Percentiles rank a stretch among this genome's conserved stretches.
These are phyloP conservation scores for Siphamia tubifer DNA, from an alignment of 2,113 vertebrate genomes.

Conservation along the genomic window DNA sequence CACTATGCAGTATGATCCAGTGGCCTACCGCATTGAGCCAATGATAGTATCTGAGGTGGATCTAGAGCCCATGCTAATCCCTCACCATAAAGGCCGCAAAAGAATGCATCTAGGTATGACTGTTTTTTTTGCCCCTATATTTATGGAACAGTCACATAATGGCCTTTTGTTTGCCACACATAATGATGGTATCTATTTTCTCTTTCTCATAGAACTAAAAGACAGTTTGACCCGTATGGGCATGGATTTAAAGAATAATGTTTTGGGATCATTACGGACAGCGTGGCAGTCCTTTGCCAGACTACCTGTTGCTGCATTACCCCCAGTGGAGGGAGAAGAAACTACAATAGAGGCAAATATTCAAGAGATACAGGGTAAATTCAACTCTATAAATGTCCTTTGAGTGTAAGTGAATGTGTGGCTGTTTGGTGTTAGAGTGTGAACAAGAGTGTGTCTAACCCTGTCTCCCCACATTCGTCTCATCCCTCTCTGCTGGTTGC, in stretches of 20 bases:
- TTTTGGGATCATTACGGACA: slow-evolving; percentile 86
- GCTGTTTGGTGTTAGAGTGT: not conserved
- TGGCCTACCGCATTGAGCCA: slow-evolving; percentile 96
- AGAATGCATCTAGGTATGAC: slow-evolving; percentile 94
- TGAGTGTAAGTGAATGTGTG: not conserved
- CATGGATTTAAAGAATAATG: slow-evolving; percentile 85
- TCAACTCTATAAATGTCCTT: not conserved
- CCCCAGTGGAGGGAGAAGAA: slow-evolving; percentile 65
- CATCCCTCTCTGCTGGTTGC: slow-evolving; percentile 45
- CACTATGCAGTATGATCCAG: slow-evolving; percentile 90
- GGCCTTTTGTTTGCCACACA: not conserved
- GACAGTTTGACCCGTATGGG: slow-evolving; percentile 95
- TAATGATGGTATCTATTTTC: not conserved
- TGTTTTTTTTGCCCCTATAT: not conserved
- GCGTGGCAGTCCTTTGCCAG: slow-evolving; percentile 95
- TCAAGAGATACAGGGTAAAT: slow-evolving; percentile 55
- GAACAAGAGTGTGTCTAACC: slow-evolving; percentile 40
- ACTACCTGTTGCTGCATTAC: slow-evolving; percentile 79
- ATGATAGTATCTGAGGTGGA: slow-evolving; percentile 89
- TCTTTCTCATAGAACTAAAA: slow-evolving; percentile 84
- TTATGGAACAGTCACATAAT: not conserved
- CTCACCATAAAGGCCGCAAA: slow-evolving; percentile 98
- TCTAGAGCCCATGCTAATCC: slow-evolving; percentile 95
- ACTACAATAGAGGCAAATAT: slow-evolving; percentile 37
- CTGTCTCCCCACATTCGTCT: slow-evolving; percentile 39